These are phyloP conservation scores for Catagonus wagneri DNA, from an alignment of 2,113 vertebrate genomes.

Conservation along the genomic window DNA sequence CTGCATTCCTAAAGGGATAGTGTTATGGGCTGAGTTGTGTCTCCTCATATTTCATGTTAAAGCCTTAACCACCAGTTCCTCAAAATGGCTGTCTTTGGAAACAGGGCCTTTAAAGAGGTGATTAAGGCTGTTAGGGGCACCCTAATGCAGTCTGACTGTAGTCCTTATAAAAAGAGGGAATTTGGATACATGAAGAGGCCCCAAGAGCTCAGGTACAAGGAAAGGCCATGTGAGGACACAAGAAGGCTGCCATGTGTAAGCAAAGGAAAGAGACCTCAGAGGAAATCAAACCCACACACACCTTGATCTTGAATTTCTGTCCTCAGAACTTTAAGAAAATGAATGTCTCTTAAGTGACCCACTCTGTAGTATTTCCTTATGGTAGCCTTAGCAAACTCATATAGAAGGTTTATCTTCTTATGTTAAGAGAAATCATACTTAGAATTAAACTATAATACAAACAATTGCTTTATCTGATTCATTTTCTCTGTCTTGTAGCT, in stretches of 20 bases:
- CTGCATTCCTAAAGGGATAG: neutral
- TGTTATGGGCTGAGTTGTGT: neutral
- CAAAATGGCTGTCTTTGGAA: neutral
- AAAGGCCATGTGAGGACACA: neutral
- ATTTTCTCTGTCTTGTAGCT: neutral
- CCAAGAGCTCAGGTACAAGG: neutral
- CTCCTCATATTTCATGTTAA: neutral
- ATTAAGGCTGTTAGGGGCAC: neutral
- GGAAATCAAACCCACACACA: neutral
- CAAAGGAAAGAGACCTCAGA: neutral
- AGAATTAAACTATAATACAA: neutral
- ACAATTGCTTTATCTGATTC: neutral
- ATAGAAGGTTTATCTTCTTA: neutral
- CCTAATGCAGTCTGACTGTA: neutral
- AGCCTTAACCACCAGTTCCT: neutral
- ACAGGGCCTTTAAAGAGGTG: neutral
- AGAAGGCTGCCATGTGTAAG: neutral
- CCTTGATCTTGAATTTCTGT: neutral
- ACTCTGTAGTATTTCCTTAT: neutral
- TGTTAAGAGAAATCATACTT: slow-evolving; percentile 19
- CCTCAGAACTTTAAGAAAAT: neutral
- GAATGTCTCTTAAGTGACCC: neutral
- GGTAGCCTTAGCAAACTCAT: neutral
- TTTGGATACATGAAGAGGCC: neutral
- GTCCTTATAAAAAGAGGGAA: neutral